phyloP scores from a whole-genome alignment of 2,888 invertebrate species.

The Netelia virgata region DNA sequence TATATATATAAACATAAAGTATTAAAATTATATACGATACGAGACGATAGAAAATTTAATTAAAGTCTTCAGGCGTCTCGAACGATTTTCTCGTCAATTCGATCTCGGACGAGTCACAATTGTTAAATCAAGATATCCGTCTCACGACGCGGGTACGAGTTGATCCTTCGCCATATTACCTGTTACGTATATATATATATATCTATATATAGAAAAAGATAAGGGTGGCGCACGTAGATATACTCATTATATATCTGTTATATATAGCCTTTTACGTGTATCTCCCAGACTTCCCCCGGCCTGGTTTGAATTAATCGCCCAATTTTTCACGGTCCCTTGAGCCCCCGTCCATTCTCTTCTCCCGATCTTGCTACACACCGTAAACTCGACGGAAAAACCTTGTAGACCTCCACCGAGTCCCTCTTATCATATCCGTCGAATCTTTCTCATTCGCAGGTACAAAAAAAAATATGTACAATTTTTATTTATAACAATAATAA shows the following conservation, averaged over 20 bases:
- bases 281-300: constrained; percentile 6
- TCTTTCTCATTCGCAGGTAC: constrained; percentile 51
- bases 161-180: background rate
- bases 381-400: constrained; percentile 52
- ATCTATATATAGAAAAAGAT: background rate
- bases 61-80: background rate
- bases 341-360: constrained; percentile 28
- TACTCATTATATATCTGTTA: background rate
- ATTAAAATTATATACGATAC: background rate
- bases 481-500: background rate
- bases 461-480: constrained; percentile 12
- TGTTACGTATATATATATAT: background rate
- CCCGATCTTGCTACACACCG: constrained; percentile 15
- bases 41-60: constrained; percentile 7
- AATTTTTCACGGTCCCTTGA: constrained; percentile 61
- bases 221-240: background rate
- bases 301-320: constrained; percentile 42
- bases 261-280: background rate
- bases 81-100: background rate
- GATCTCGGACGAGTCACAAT: background rate
- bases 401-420: constrained; percentile 26
- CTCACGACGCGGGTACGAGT: background rate
- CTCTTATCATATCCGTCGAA: constrained; percentile 63
- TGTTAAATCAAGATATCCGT: background rate
- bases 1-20: background rate